These are phyloP conservation scores for Tuta absoluta DNA, from an alignment of 2,888 invertebrate genomes.

Conservation along the genomic window DNA sequence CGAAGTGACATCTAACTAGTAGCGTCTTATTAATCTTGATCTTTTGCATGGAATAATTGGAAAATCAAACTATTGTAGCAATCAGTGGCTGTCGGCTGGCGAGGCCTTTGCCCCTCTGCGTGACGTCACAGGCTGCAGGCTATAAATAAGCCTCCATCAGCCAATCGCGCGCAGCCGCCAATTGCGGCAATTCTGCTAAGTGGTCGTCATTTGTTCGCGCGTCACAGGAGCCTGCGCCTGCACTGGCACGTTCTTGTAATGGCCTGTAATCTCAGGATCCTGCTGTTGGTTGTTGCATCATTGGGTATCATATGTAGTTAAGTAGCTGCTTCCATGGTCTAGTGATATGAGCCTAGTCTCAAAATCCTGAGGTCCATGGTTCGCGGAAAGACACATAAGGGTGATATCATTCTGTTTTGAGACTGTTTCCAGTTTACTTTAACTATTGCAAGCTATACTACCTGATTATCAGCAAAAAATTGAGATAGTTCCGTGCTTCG, in stretches of 20 bases:
- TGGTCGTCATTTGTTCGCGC: constrained; percentile 20
- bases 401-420: no score
- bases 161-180: constrained; percentile 41
- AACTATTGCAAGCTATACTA: no score
- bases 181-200: constrained; percentile 23
- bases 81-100: not conserved
- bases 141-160: constrained; percentile 33
- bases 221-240: constrained; percentile 1
- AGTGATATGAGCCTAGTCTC: no score
- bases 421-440: no score
- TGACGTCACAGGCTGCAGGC: constrained; percentile 22
- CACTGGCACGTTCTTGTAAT: constrained; percentile 8
- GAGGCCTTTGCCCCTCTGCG: constrained; percentile 14
- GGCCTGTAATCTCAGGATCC: constrained; percentile 13
- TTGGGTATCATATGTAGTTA: not conserved
- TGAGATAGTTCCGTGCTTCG: no score
- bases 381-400: no score
- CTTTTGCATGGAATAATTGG: constrained; percentile 15
- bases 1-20: not conserved
- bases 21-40: not conserved
- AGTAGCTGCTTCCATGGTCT: not conserved
- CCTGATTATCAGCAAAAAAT: no score
- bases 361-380: no score
- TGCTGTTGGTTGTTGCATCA: not conserved
- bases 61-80: constrained; percentile 1